These are phyloP conservation scores for Melanchra persicariae DNA, from an alignment of 2,888 invertebrate genomes.

Conservation along the genomic window DNA sequence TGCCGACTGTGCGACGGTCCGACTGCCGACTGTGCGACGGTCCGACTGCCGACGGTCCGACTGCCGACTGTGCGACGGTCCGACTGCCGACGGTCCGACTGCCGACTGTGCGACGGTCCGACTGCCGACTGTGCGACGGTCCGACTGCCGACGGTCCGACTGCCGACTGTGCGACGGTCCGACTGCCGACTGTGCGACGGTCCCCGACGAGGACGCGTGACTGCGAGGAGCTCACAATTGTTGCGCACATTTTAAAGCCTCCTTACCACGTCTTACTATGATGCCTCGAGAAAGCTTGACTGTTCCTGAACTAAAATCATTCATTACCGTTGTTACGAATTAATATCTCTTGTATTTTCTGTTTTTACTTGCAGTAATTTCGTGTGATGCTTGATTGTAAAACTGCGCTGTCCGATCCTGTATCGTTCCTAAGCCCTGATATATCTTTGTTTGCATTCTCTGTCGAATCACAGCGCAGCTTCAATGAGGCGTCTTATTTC, in stretches of 20 bases:
- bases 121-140: too few species aligned
- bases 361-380: background rate
- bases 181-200: background rate
- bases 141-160: too few species aligned
- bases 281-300: background rate
- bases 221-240: background rate
- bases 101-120: too few species aligned
- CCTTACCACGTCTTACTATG: background rate
- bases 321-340: too few species aligned
- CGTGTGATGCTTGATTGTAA: background rate
- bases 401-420: background rate
- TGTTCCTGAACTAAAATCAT: background rate
- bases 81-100: too few species aligned
- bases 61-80: too few species aligned
- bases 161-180: too few species aligned
- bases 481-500: background rate
- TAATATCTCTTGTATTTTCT: too few species aligned
- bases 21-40: too few species aligned
- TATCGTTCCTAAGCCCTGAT: background rate
- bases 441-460: background rate
- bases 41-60: too few species aligned
- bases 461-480: background rate
- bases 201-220: too few species aligned
- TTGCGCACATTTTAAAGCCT: conserved; percentile 2
- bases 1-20: too few species aligned